Evolutionary conservation across 2,888 invertebrate species (phyloP), one percentile per base, ranked within the genome.

Genomic region (Diplazon laetatorius): DNA sequence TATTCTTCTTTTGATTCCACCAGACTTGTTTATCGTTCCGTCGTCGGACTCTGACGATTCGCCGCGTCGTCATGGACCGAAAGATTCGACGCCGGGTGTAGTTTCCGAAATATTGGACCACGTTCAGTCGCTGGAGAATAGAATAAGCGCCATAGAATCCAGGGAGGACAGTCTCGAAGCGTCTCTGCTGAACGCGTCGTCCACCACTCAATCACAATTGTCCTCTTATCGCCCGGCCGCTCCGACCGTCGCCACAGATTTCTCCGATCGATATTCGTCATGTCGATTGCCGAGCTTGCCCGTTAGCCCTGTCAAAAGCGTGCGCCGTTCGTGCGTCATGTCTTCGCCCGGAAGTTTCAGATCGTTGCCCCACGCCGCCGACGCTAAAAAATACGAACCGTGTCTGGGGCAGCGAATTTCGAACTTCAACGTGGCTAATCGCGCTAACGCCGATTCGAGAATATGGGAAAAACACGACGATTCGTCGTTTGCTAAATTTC

Each of bases 1-100:
- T 91, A 94, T 96, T 86, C 92, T 97, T 81, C 91, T 97, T 85
- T 91, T 95, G 84, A 95, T 96, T 89, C 96, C 96, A 78, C 96
- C 96, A 12, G 94, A 96, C 90, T 94, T 95, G 86, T 95, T 94
- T 87, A 88, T 93, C 30, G 92, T 94, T n/a, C 92, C 93, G 82
- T 87, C 88, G 5, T 92, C 89, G n/a, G 93, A 93, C 25, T 93
- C 93, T 0, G 93, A 93, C 10, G 85, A 85, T 55, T 83, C 82
- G 2, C 65, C 74, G 9, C 48, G 68, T 44, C 76, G 37, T 9
- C 70, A 48, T 2, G 70, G 78, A 55, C 25, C 66, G n/a, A 72
- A 80, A 18, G 81, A 73, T 52, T 82, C 69, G 9, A 84, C 91
- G 63, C 84, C 88, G 73, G 92, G 93, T 48, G 93, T 94, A 83